A percentile compares a stretch with the other conserved stretches of the same genome.
Evolutionary conservation across 64 coral and sea anemone species (phyloP).

Genomic region (Pocillopora damicornis): DNA sequence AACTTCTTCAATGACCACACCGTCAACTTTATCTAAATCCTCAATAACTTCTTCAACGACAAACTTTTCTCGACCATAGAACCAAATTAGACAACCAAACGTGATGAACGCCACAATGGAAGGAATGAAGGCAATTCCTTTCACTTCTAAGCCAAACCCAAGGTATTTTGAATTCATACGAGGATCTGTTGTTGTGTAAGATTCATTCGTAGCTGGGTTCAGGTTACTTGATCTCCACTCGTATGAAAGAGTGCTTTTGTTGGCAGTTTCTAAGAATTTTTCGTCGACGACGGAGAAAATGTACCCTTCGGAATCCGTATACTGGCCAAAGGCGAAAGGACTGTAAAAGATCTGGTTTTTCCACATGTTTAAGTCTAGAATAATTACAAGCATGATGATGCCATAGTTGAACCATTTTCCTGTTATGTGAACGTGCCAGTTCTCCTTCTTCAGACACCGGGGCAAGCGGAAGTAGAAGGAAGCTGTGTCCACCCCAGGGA

Average conservation of each 20-base stretch:
- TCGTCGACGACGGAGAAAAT: conserved; percentile 68
- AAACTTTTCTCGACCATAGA: conserved; percentile 84
- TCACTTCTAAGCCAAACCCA: conserved; percentile 59
- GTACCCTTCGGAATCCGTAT: conserved; percentile 58
- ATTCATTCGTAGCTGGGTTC: conserved; percentile 68
- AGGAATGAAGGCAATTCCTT: conserved; percentile 88
- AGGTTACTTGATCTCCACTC: conserved; percentile 68
- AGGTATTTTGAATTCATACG: conserved; percentile 97
- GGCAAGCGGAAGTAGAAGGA: conserved; percentile 79
- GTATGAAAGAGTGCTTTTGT: conserved; percentile 77
- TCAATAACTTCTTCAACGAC: conserved; percentile 77
- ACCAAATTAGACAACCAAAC: conserved; percentile 83
- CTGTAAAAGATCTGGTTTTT: conserved; percentile 99
- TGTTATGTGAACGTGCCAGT: conserved; percentile 91
- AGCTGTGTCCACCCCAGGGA: conserved; percentile 81
- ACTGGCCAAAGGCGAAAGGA: conserved; percentile 90
- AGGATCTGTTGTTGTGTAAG: conserved; percentile 44
- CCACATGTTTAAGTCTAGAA: conserved; percentile 99
- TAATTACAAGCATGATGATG: conserved; percentile 94
- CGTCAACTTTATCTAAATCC: conserved; percentile 55
- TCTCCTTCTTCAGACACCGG: conserved; percentile 76
- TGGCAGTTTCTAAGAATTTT: conserved; percentile 54
- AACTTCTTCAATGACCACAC: conserved; percentile 54
- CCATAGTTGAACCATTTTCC: conserved; percentile 99
- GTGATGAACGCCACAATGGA: conserved; percentile 74